phyloP scores from a whole-genome alignment of 2,797 vertebrate genomes.

The Pyrrhura leucotis region DNA sequence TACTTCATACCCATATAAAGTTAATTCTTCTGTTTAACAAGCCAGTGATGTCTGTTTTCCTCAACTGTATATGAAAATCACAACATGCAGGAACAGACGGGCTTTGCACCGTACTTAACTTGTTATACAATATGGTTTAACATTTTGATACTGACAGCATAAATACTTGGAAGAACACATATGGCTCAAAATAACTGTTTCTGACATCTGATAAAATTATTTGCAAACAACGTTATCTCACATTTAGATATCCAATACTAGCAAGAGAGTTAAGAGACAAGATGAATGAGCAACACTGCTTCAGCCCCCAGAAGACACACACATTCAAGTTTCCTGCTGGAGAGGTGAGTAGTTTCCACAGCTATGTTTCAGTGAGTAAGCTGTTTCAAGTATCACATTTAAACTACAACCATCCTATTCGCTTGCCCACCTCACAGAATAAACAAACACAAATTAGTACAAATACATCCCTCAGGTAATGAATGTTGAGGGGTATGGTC shows the following conservation, averaged over 20 bases:
- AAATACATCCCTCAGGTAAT: background rate
- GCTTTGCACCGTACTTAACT: background rate
- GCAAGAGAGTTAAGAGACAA: background rate
- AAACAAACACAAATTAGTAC: background rate
- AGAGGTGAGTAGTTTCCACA: background rate
- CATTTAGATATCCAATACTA: background rate
- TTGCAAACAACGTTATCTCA: background rate
- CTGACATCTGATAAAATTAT: background rate
- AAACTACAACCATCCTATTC: background rate
- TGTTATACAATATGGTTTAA: background rate
- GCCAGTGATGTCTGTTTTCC: background rate
- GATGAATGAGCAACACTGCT: background rate
- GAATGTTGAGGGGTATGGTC: background rate
- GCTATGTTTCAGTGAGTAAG: background rate
- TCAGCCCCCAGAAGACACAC: background rate
- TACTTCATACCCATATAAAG: background rate
- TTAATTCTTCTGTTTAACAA: background rate
- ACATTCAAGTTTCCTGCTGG: background rate
- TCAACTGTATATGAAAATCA: background rate
- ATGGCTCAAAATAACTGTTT: background rate
- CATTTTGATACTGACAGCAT: background rate
- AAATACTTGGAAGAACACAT: background rate
- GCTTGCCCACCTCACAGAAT: background rate
- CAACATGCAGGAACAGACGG: background rate
- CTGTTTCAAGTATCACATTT: background rate